Conservation (phyloP, 2,113 vertebrate genomes). For the Alethe castanea region DNA sequence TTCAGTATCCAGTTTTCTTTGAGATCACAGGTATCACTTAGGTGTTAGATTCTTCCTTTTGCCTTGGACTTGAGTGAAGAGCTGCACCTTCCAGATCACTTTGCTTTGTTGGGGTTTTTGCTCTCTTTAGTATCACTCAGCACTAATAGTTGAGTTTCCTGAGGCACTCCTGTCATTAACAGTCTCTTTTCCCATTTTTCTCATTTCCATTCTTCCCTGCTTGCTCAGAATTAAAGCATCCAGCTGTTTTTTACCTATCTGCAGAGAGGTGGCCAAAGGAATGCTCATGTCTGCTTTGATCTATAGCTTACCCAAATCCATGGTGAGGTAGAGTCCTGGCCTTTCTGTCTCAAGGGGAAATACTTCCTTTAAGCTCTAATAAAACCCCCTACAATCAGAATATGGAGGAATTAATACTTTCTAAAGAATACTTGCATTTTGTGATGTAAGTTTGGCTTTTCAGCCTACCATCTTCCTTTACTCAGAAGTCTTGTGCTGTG, state of each 20-base stretch:
- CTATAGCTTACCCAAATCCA: neutral
- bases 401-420: neutral
- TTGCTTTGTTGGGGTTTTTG: neutral
- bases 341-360: neutral
- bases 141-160: neutral
- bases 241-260: neutral
- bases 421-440: neutral
- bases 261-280: neutral
- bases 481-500: neutral
- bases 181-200: neutral
- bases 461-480: neutral
- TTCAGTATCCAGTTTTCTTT: neutral
- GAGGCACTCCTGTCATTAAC: neutral
- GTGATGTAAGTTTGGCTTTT: neutral
- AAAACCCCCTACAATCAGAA: neutral
- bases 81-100: neutral
- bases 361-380: neutral
- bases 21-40: neutral
- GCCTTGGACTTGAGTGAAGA: neutral
- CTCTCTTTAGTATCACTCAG: neutral
- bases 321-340: neutral
- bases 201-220: neutral
- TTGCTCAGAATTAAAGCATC: neutral
- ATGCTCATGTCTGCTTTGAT: neutral
- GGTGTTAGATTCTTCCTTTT: neutral